These are phyloP conservation scores for Pseudomyrmex dendroicus DNA, from an alignment of 1,140 invertebrate genomes.

Conservation along the genomic window DNA sequence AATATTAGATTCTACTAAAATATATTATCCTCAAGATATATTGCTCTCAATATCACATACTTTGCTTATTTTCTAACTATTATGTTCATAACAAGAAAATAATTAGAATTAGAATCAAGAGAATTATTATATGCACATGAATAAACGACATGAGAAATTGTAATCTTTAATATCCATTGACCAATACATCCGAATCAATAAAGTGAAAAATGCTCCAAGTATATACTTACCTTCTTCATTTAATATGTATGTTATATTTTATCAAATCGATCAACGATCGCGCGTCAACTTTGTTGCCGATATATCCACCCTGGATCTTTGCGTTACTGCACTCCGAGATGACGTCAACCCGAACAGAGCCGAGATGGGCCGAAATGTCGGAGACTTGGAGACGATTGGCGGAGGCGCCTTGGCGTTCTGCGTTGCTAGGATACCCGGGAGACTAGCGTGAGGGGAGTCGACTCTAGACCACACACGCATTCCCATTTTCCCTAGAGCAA, in stretches of 20 bases:
- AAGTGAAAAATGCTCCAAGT: background rate
- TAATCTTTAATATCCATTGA: background rate
- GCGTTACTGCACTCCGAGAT: conserved; percentile 76
- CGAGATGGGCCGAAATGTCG: conserved; percentile 76
- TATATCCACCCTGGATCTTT: conserved; percentile 28
- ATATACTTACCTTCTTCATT: background rate
- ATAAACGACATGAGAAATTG: background rate
- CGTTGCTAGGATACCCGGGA: conserved; percentile 82
- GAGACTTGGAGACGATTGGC: conserved; percentile 76
- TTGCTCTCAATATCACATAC: no score
- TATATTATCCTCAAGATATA: no score
- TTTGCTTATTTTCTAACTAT: no score
- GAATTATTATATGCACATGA: no score
- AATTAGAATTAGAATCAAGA: no score
- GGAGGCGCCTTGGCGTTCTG: conserved; percentile 77
- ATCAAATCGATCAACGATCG: conserved; percentile 23
- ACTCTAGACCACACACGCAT: conserved; percentile 83
- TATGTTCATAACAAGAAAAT: no score
- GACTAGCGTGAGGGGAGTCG: conserved; percentile 72
- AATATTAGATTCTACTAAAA: no score
- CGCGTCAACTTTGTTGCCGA: conserved; percentile 1
- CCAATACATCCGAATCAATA: background rate
- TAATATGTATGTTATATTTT: background rate
- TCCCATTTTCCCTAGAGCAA: conserved; percentile 84
- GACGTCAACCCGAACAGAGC: conserved; percentile 78